These are phyloP conservation scores for Xestia sexstrigata DNA, from an alignment of 2,888 invertebrate species.

Conservation along the genomic window DNA sequence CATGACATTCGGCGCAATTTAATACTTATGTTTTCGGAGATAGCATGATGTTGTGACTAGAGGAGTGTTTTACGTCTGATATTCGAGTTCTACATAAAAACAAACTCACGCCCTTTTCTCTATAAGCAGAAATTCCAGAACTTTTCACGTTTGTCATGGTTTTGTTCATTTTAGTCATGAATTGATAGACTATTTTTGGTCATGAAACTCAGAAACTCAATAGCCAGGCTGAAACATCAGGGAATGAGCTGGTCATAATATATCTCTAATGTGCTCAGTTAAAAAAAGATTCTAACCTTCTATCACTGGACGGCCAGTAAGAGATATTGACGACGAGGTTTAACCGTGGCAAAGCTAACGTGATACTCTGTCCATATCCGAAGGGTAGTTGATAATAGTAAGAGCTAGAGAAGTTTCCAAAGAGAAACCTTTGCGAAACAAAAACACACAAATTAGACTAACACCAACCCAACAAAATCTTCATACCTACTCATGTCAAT, in stretches of 20 bases:
- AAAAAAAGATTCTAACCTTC: no score
- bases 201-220: not conserved
- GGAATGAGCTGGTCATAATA: not conserved
- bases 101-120: not conserved
- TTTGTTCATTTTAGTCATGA: not conserved
- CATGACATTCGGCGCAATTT: conserved; percentile 30
- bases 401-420: not conserved
- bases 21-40: conserved; percentile 4
- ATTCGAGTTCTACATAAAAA: not conserved
- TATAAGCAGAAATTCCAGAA: no score
- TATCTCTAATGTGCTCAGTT: not conserved
- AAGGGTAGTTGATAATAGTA: not conserved
- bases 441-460: not conserved
- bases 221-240: not conserved
- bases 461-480: not conserved
- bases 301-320: no score
- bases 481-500: not conserved
- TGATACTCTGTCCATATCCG: not conserved
- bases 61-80: not conserved
- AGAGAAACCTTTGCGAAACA: not conserved
- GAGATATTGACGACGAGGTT: no score
- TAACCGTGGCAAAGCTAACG: not conserved
- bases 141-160: not conserved
- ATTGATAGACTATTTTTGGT: not conserved
- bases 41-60: conserved; percentile 17